Base-by-base conservation (phyloP, 35 echinoderm and acorn worm genomes). In the Strongylocentrotus purpuratus region DNA sequence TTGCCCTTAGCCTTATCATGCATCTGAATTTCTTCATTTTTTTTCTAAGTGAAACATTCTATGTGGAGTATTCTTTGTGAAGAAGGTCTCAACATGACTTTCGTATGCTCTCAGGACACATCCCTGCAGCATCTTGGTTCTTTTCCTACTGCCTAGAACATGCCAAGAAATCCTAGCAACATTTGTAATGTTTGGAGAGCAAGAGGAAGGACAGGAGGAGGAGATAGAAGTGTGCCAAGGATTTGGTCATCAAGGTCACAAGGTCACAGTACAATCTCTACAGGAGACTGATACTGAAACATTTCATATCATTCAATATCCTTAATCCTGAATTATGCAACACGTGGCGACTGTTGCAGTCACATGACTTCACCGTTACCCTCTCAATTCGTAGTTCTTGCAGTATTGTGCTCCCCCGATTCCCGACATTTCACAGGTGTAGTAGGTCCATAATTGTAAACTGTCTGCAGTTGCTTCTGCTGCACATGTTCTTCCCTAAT, bases 321-420 rank as follows among this genome's bases (percentile, higher is more conserved):
- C 87, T 89, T 89, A 89, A 89, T 89, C 87, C 87, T 89, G 45
- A 89, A 33, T 41, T 89, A 89, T 89, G 87, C 87, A 89, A 41
- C 87, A 33, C 13, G 14, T 89, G 87, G 7, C 15, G 65, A n/a
- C 65, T 78, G 65, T 78, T 78, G 4, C 65, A 78, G 65, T 70
- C 65, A 28, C 8, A 28, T 78, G 65, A 78, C 28, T 78, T 78
- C 8, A 78, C 20, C 22, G 65, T 78, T 78, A 78, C 20, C 65
- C 65, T 18, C 28, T 78, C 22, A 28, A 28, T 78, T 78, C 22
- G 15, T n/a, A n/a, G 65, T 78, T 78, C 65, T n/a, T 78, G 18
- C 65, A 28, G 18, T 22, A 78, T n/a, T 28, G 25, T 78, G 28
- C 22, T 78, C 28, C 20, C 20, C 25, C 65, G 4, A 78, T 22